These are phyloP conservation scores for Salmo trutta DNA, from an alignment of 2,797 vertebrate genomes.

Conservation along the genomic window DNA sequence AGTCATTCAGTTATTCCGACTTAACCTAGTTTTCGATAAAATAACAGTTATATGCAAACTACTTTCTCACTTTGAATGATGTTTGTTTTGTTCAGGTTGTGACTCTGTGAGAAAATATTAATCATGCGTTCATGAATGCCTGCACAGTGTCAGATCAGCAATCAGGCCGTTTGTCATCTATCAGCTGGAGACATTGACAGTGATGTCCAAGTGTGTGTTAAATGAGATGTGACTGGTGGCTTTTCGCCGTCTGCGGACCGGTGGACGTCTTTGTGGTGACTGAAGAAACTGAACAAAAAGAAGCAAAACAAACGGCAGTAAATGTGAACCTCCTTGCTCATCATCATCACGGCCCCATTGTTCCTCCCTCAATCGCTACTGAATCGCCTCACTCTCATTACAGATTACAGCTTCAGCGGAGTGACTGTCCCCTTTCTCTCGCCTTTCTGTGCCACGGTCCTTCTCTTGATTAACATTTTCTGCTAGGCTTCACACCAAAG, in stretches of 20 bases:
- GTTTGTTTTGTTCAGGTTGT: neutral
- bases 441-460: conserved; percentile 35
- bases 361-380: conserved; percentile 71
- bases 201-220: conserved; percentile 62
- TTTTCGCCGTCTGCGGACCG: conserved; percentile 45
- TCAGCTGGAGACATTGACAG: conserved; percentile 62
- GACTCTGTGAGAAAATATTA: conserved; percentile 37
- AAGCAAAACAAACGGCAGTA: conserved; percentile 63
- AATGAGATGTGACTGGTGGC: conserved; percentile 71
- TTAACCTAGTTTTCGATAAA: neutral
- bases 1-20: neutral
- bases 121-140: conserved; percentile 59
- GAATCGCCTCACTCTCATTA: conserved; percentile 74
- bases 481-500: conserved; percentile 81
- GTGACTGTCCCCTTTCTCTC: conserved; percentile 67
- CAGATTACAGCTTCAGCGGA: conserved; percentile 69
- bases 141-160: conserved; percentile 43
- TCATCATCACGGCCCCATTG: conserved; percentile 60
- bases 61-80: neutral
- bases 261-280: conserved; percentile 43
- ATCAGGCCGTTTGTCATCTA: conserved; percentile 57
- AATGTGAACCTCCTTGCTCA: conserved; percentile 68
- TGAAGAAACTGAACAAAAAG: conserved; percentile 60
- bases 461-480: conserved; percentile 84
- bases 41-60: neutral